These are phyloP conservation scores for Kryptolebias ocellatus DNA, from an alignment of 2,797 vertebrate species.

Conservation along the genomic window DNA sequence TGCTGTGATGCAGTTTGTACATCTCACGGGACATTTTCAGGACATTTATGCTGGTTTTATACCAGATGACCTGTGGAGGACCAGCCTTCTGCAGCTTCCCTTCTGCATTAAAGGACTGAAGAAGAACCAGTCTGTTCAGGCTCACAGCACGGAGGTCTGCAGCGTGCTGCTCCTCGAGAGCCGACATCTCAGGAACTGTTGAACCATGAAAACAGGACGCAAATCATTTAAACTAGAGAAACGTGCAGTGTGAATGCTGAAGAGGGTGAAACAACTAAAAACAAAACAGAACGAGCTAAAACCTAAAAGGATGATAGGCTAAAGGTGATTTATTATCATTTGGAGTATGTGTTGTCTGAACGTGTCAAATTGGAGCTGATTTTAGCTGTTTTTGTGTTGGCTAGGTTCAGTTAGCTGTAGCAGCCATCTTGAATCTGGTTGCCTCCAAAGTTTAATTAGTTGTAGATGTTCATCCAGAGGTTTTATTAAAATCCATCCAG, in stretches of 20 bases:
- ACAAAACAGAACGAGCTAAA: no score
- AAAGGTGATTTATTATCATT: no score
- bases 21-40: constrained; percentile 71
- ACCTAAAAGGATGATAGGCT: no score
- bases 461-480: no score
- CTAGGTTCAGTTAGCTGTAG: no score
- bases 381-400: not conserved
- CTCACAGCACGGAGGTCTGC: constrained; percentile 43
- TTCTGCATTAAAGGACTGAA: constrained; percentile 52
- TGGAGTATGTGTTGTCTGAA: no score
- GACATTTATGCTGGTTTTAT: constrained; percentile 28
- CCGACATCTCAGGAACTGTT: constrained; percentile 71
- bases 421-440: no score
- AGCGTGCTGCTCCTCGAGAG: constrained; percentile 64
- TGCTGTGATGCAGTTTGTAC: constrained; percentile 67
- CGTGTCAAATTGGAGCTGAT: not conserved
- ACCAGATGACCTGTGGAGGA: constrained; percentile 62
- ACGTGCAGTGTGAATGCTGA: no score
- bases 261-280: no score
- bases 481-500: no score
- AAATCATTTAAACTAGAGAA: no score
- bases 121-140: constrained; percentile 65
- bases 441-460: no score
- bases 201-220: not conserved
- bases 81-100: constrained; percentile 3